These are phyloP conservation scores for Poeciliopsis presidionis DNA, from an alignment of 2,797 vertebrate species.

Conservation along the genomic window DNA sequence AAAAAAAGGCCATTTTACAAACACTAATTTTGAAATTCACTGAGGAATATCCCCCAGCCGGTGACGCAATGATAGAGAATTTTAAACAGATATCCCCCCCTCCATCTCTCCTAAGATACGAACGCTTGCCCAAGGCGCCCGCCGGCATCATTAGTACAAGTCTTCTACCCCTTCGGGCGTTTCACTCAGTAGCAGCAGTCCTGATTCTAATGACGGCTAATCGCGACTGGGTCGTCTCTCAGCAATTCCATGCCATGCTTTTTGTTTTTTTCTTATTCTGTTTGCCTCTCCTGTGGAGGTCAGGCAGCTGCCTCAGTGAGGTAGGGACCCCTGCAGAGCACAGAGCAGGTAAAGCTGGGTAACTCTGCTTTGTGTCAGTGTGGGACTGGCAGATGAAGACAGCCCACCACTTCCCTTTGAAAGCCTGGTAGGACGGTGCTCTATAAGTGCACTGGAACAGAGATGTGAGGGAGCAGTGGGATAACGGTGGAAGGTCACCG, in stretches of 20 bases:
- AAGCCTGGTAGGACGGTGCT: conserved; percentile 48
- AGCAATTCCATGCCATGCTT: conserved; percentile 46
- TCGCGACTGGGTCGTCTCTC: conserved; percentile 52
- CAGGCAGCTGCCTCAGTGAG: conserved; percentile 49
- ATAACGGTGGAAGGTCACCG: conserved; percentile 9
- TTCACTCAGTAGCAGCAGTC: conserved; percentile 53
- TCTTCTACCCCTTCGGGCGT: conserved; percentile 46
- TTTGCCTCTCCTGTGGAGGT: conserved; percentile 52
- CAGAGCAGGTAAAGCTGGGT: conserved; percentile 39
- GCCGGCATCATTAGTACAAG: conserved; percentile 58
- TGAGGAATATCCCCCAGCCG: conserved; percentile 53
- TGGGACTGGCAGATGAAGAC: conserved; percentile 42
- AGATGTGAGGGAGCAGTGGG: conserved; percentile 12
- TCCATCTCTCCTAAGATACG: conserved; percentile 38
- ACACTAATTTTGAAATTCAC: conserved; percentile 46
- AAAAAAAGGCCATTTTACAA: conserved; percentile 4
- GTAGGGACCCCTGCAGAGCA: conserved; percentile 52
- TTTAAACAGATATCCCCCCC: conserved; percentile 49
- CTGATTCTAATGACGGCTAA: conserved; percentile 76
- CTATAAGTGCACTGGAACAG: conserved; percentile 39
- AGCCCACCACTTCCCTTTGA: conserved; percentile 71
- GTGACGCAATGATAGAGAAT: conserved; percentile 52
- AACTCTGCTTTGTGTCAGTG: conserved; percentile 66
- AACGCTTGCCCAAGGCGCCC: conserved; percentile 52
- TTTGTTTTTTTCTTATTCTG: conserved; percentile 5